A percentile compares a stretch with the other conserved stretches of the same genome.
Conservation (phyloP, 2,888 invertebrate species). For the Trachelus tabidus region DNA sequence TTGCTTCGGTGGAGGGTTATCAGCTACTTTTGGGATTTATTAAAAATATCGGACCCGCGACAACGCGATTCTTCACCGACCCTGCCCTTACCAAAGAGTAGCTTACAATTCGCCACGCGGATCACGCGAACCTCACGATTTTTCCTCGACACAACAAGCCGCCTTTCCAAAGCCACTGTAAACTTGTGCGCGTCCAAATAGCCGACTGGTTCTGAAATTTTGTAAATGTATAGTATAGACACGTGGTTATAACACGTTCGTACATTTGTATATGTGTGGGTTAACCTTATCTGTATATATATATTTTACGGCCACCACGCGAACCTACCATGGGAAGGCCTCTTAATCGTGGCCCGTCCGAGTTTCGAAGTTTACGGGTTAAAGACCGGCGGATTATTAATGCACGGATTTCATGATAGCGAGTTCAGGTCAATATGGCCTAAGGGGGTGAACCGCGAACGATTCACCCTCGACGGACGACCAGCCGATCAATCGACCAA, state of each 20-base stretch:
- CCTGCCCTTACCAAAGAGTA: neutral
- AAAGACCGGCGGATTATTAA: slow-evolving; percentile 54
- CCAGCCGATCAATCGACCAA: slow-evolving; percentile 13
- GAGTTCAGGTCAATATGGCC: neutral
- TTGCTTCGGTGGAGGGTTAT: slow-evolving; percentile 1
- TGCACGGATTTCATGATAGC: slow-evolving; percentile 53
- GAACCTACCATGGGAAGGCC: neutral
- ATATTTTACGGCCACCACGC: neutral
- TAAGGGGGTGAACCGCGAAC: neutral
- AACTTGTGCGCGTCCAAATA: neutral
- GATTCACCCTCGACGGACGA: neutral
- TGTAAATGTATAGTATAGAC: neutral
- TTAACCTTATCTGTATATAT: neutral
- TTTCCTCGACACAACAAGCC: neutral
- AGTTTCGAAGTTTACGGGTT: slow-evolving; percentile 55
- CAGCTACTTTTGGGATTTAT: neutral
- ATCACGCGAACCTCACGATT: neutral
- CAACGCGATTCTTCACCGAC: neutral
- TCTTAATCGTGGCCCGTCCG: slow-evolving; percentile 36
- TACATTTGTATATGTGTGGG: neutral
- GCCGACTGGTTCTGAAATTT: neutral
- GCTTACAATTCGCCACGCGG: neutral
- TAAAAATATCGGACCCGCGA: neutral
- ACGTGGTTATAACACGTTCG: neutral
- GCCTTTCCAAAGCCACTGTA: neutral